Percentiles rank a stretch among this genome's conserved stretches.
These are phyloP conservation scores for Ceyx melanurus DNA, from an alignment of 2,113 vertebrate genomes.

Conservation along the genomic window DNA sequence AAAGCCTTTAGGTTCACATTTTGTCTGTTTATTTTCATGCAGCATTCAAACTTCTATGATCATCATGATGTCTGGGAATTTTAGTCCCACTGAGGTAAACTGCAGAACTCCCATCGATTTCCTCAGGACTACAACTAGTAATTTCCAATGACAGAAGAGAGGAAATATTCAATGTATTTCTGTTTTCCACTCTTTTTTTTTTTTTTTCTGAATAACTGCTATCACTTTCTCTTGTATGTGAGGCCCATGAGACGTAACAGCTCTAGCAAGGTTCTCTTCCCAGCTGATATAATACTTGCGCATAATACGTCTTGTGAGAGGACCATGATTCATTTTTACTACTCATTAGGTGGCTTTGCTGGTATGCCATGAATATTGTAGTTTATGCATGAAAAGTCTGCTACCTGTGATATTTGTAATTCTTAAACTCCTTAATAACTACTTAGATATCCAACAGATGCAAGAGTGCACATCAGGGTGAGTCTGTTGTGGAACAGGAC, in stretches of 20 bases:
- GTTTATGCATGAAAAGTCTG: neutral
- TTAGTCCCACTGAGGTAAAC: neutral
- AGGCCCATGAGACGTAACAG: neutral
- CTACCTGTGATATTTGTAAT: neutral
- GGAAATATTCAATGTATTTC: neutral
- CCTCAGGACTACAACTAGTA: neutral
- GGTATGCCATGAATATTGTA: neutral
- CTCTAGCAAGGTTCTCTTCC: neutral
- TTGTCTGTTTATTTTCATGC: neutral
- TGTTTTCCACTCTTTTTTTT: neutral
- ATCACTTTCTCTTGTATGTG: rapidly evolving
- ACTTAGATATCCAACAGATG: neutral
- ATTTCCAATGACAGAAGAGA: neutral
- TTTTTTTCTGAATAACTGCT: neutral
- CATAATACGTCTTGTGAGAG: neutral
- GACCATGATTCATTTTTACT: neutral
- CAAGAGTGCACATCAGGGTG: neutral
- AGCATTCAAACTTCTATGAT: neutral
- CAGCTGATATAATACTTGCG: neutral
- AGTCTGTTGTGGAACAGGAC: neutral
- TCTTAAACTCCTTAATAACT: neutral
- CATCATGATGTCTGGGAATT: neutral
- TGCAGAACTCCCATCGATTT: neutral
- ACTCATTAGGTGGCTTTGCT: neutral
- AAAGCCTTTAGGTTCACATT: neutral